Base-by-base conservation (phyloP, 2,797 vertebrate genomes). In the Sparidentex hasta region DNA sequence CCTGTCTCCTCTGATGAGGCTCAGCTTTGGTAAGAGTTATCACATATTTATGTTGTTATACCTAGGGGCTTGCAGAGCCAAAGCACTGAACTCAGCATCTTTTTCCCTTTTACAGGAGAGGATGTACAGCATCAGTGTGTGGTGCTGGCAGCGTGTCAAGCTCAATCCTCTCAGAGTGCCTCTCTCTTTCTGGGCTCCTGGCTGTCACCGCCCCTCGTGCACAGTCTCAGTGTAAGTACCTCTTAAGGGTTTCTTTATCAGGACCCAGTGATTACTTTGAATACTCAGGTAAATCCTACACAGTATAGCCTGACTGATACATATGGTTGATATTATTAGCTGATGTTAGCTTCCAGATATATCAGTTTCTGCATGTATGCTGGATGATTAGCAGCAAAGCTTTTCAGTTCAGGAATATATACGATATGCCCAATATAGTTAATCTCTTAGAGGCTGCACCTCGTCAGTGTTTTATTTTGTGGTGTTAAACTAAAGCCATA, bases 1-100 rank as follows among this genome's bases (percentile, higher is more conserved):
- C 63, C 96, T 99, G 68, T 97, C 97, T 58, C 97, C 98, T 52
- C 94, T 99, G 33, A 97, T 99, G 97, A 97, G 98, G 33, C 95
- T 99, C 17, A 93, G 96, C 58, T 94, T 89, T 4, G 85, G 90
- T 92, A 71, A 62, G 52, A 61, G 0, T 41, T 41, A 1, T 56
- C 54, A 11, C 56, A 18, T 6, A 0, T 4, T n/a, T n/a, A 7
- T 12, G 2, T 27, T 5, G 11, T 17, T 1, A 5, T 13, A 3
- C 5, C 43, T 5, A 2, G 4, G 14, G 18, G 21, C 5, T 21
- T 3, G 8, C 20, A 38, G 21, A 41, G 56, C 44, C 11, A 1
- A 21, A 2, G 8, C 41, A 2, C 4, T 0, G 1, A 17, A 9
- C 50, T 67, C 25, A 27, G 47, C 20, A 16, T 51, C 17, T 46